Evolutionary conservation across 2,888 invertebrate species (phyloP), one percentile per base, ranked within the genome.

Genomic region (Yponomeuta sedellus): DNA sequence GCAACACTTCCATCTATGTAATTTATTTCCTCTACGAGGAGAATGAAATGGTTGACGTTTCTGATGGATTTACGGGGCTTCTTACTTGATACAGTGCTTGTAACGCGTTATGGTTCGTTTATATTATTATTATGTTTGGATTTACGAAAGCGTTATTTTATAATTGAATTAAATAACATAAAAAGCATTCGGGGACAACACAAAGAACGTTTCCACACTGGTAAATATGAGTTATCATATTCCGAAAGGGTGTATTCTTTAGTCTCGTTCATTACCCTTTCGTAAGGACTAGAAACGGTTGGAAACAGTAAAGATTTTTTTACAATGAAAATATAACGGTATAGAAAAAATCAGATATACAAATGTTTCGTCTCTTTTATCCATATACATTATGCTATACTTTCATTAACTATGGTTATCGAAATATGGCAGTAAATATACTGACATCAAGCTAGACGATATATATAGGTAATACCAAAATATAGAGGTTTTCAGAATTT

Each of bases 1-100:
- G 58, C 40, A 61, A 65, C 66, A 44, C 59, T 67, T 66, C 62
- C 67, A 69, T 75, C 78, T 77, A 75, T 76, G 75, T 78, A 80
- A 81, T 82, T 81, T 80, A 82, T 80, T 78, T 57, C 64, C 64
- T 64, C 75, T 70, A 73, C 75, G 72, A 71, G 72, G 74, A 76
- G 77, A 79, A 78, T 81, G 81, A 82, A 81, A 81, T 79, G 79
- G 79, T 72, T 81, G 80, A 79, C 78, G 76, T 74, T 77, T 74
- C 76, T 74, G 73, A 71, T 73, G 75, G 81, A 83, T 83, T 83
- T 83, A 82, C 79, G 81, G 70, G 68, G 67, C 69, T 71, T 69
- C 63, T 40, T 44, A 63, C 4, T 71, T 70, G 70, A 70, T 72
- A 68, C 67, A 67, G 66, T 61, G 61, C 28, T n/a, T 16, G 39